Conservation (phyloP, 1,140 invertebrate species). For the Heliconius congener region DNA sequence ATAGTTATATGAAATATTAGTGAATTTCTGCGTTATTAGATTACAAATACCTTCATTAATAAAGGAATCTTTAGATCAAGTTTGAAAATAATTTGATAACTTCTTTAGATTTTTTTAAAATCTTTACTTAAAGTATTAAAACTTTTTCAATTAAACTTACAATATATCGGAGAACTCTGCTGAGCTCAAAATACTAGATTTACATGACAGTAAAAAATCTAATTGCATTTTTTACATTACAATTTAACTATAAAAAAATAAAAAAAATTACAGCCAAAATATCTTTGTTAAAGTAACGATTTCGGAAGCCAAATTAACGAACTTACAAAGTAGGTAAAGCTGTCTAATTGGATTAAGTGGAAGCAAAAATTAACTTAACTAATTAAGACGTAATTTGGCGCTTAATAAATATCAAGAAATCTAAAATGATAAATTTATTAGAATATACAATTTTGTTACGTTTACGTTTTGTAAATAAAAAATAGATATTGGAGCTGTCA, state of each 20-base stretch:
- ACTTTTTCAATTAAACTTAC: too few species aligned
- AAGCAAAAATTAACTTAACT: constrained; percentile 1
- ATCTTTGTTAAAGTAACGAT: neutral
- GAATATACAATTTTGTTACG: neutral
- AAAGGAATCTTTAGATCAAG: neutral
- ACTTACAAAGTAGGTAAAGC: neutral
- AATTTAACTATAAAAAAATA: neutral
- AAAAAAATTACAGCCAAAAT: neutral
- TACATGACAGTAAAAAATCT: neutral
- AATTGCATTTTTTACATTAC: neutral
- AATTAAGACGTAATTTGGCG: neutral
- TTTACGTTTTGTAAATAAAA: neutral
- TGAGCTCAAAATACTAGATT: too few species aligned
- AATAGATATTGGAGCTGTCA: too few species aligned
- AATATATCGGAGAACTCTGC: too few species aligned
- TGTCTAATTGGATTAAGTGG: neutral
- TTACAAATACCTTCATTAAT: too few species aligned
- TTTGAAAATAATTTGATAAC: neutral
- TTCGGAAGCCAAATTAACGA: neutral
- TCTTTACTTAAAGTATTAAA: too few species aligned
- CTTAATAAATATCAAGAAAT: neutral
- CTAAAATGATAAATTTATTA: neutral
- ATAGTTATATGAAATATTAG: too few species aligned
- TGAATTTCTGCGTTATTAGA: too few species aligned
- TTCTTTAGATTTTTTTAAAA: too few species aligned